These are phyloP conservation scores for Phalanger gymnotis DNA, from an alignment of 2,797 vertebrate species.

Conservation along the genomic window DNA sequence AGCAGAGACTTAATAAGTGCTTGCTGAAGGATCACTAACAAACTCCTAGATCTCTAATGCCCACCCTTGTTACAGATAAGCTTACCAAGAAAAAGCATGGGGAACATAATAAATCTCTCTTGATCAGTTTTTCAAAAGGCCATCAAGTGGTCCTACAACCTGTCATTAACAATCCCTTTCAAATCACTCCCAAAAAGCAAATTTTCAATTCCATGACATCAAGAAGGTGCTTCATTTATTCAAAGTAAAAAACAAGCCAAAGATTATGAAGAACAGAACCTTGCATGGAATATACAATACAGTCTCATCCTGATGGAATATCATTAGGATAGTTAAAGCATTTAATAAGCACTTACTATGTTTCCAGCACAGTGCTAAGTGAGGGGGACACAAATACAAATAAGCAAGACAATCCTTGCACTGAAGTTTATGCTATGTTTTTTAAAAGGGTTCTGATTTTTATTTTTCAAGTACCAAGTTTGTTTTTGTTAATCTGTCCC, in stretches of 20 bases:
- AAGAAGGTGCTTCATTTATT: not conserved
- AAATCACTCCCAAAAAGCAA: not conserved
- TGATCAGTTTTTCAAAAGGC: not conserved
- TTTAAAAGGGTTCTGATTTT: not conserved
- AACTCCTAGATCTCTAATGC: not conserved
- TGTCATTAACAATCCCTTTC: not conserved
- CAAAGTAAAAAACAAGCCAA: not conserved
- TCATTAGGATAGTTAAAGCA: not conserved
- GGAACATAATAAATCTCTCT: not conserved
- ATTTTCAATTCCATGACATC: not conserved
- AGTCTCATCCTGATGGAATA: not conserved
- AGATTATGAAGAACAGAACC: not conserved
- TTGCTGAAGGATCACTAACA: not conserved
- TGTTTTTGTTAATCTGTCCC: not conserved
- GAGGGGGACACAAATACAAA: not conserved
- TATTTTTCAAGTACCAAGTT: not conserved
- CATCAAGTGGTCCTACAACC: not conserved
- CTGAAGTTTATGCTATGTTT: not conserved
- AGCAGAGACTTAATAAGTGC: not conserved
- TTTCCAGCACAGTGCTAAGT: not conserved
- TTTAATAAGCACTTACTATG: not conserved
- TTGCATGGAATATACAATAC: not conserved
- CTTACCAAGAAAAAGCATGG: not conserved
- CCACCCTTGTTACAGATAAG: not conserved
- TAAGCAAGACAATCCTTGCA: not conserved